Percentiles rank a stretch among this genome's conserved stretches.
phyloP scores from a whole-genome alignment of 2,888 invertebrate species.

The Iphiclides podalirius region DNA sequence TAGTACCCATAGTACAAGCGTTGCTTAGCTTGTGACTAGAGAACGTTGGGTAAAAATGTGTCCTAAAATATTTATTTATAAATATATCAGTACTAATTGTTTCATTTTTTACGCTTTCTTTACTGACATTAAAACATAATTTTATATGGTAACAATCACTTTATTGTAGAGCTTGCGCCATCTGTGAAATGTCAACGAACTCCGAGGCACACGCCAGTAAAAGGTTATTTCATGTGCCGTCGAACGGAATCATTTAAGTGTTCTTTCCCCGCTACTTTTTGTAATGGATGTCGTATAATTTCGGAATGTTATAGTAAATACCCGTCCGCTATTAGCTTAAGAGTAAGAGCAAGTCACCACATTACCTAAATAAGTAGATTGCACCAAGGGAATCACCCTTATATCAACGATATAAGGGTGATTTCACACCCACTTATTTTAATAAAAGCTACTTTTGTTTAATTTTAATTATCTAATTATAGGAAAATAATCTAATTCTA shows the following conservation, averaged over 20 bases:
- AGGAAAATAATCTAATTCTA: no score
- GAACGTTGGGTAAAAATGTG: no score
- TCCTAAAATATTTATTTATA: no score
- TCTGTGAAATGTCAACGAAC: slow-evolving; percentile 7
- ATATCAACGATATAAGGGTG: no score
- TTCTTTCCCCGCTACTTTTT: slow-evolving; percentile 28
- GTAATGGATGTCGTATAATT: slow-evolving; percentile 60
- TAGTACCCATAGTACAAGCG: no score
- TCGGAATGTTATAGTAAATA: slow-evolving; percentile 46
- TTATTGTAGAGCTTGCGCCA: not conserved
- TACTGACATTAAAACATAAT: not conserved
- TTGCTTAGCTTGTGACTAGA: no score
- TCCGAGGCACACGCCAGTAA: not conserved
- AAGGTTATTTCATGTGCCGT: slow-evolving; percentile 3
- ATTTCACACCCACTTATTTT: no score
- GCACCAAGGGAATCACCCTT: no score
- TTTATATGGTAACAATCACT: not conserved
- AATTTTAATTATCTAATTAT: no score
- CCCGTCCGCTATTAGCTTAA: slow-evolving; percentile 38
- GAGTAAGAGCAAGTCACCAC: slow-evolving; percentile 63
- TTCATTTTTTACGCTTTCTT: not conserved
- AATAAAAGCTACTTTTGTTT: no score
- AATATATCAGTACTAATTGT: no score
- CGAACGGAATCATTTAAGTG: slow-evolving; percentile 3
- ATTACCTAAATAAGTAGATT: slow-evolving; percentile 56